Conservation (phyloP, 37 sponge, comb jelly and placozoan species). For the Crambe crambe region DNA sequence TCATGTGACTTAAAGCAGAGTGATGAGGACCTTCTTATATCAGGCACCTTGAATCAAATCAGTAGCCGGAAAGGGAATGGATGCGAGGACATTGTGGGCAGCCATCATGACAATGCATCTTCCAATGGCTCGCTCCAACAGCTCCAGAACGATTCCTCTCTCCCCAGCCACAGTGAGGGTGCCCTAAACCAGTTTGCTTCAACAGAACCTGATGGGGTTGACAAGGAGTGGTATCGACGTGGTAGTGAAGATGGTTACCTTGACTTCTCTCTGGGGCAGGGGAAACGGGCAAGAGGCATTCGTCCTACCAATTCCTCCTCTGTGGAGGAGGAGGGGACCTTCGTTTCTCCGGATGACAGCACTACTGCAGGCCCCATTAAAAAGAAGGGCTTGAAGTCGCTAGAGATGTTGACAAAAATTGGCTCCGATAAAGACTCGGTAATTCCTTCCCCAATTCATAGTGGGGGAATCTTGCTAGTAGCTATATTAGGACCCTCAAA, state of each 20-base stretch:
- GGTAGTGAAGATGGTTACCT: background rate
- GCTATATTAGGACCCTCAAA: no score
- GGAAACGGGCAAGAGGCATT: background rate
- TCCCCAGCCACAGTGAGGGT: no score
- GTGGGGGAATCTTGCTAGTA: no score
- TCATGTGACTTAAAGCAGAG: background rate
- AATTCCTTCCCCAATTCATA: background rate
- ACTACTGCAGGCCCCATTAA: conserved; percentile 19
- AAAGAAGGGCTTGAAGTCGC: background rate
- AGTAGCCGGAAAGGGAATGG: background rate
- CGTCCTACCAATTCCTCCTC: background rate
- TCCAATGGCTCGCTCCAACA: background rate
- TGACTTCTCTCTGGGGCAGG: background rate
- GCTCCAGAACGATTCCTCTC: background rate
- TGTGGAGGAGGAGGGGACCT: background rate
- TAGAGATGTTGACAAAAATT: conserved; percentile 45
- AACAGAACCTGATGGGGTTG: no score
- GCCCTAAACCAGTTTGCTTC: background rate
- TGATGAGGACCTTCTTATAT: conserved; percentile 34
- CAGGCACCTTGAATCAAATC: conserved; percentile 25
- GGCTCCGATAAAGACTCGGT: background rate
- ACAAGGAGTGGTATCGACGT: background rate
- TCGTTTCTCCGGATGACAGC: background rate
- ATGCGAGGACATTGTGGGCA: background rate
- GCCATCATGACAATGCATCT: background rate